Evolutionary conservation across 1,140 invertebrate species (phyloP).

Genomic region (Dinoponera quadriceps): DNA sequence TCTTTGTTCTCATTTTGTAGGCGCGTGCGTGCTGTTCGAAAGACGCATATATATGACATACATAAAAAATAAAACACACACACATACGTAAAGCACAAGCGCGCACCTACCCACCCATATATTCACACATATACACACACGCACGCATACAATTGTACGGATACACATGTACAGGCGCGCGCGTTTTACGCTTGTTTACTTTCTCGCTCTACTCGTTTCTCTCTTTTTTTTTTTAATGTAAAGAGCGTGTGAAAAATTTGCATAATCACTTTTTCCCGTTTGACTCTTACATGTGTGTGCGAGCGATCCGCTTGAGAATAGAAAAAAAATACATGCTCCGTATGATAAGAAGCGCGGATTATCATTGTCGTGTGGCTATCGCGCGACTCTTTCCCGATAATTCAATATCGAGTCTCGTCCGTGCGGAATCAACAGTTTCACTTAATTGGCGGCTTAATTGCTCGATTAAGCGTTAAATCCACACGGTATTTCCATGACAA

Average conservation of each 20-base stretch:
- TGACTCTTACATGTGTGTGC: not conserved
- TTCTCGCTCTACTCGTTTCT: constrained; percentile 33
- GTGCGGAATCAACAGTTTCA: not conserved
- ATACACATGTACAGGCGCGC: not conserved
- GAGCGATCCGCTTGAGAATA: not conserved
- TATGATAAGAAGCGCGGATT: not conserved
- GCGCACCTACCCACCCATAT: not conserved
- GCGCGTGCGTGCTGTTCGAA: constrained; percentile 16
- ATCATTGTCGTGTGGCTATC: not conserved
- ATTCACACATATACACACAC: not conserved
- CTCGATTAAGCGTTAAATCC: constrained; percentile 6
- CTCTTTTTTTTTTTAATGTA: constrained; percentile 21
- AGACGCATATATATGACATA: not conserved
- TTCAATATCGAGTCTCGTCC: not conserved
- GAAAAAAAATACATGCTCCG: not conserved
- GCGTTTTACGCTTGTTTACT: constrained; percentile 27
- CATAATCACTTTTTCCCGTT: not conserved
- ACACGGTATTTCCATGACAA: not conserved
- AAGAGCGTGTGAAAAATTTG: constrained; percentile 43
- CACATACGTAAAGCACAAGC: too few relatives aligned
- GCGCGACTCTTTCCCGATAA: not conserved
- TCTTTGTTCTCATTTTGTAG: not conserved
- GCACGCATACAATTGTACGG: not conserved
- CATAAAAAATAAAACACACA: too few relatives aligned
- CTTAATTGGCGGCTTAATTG: not conserved